Base-by-base conservation (phyloP, 2,113 vertebrate genomes). In the Lutjanus erythropterus region DNA sequence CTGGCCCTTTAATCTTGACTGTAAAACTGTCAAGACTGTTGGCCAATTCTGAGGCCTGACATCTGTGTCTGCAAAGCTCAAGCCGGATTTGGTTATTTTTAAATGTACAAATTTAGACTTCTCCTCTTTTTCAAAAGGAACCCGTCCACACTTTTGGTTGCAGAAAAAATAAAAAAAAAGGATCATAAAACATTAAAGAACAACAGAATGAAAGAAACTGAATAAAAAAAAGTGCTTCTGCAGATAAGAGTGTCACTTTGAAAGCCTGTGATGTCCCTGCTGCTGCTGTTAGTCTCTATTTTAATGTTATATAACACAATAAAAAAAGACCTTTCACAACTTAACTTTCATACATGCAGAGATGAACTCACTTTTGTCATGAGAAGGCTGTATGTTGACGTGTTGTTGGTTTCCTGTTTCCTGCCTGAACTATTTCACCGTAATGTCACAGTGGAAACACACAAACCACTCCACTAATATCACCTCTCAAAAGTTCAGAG, bases 361-460 rank as follows among this genome's bases (percentile, higher is more conserved):
- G 11, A 37, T 53, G 16, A 69, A 49, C 59, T 11, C 58, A 33
- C 47, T 39, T 47, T 16, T 19, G 10, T 49, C 66, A 59, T 71
- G 8, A 78, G 33, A 70, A 8, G 21, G 9, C 21, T 55, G 27
- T 3, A 56, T 62, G 60, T 62, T 75, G 39, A 65, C 8, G 1
- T 67, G 37, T 49, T 12, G 73, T n/a, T 0, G 61, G 72, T 76
- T 90, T 93, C 82, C 62, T 83, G 86, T 88, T 89, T 91, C 80
- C 81, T 79, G 71, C 60, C 61, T 65, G 8, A 87, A 49, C 39
- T 69, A 29, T 79, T 46, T 78, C 59, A 83, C 56, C 71, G 61
- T 47, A 71, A 73, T 25, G 71, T 62, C 29, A 67, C 14, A 49
- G 31, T 58, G 65, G 18, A 74, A 78, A 76, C 19, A 52, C 4